These are phyloP conservation scores for Xerus rutilus DNA, from an alignment of 2,797 vertebrate species.

Conservation along the genomic window DNA sequence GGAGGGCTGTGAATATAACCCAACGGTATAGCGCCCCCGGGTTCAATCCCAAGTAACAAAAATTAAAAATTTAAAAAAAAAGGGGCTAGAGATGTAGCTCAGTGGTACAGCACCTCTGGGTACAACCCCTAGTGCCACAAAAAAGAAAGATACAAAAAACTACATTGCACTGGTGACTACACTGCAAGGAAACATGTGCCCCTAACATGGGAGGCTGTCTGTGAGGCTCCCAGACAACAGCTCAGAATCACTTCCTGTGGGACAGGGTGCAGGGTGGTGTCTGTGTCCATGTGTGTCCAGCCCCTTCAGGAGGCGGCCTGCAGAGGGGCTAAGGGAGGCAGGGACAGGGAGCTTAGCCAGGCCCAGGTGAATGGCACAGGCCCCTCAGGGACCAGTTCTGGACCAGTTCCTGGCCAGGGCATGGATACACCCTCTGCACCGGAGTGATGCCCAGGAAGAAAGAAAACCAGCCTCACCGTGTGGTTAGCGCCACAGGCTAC, in stretches of 20 bases:
- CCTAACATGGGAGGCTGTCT: no score
- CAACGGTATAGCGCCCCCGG: no score
- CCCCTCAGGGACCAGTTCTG: not conserved
- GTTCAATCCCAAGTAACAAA: no score
- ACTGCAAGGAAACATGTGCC: no score
- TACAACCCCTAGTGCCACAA: no score
- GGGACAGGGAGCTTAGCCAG: not conserved
- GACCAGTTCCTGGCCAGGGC: fast-evolving
- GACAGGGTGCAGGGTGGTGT: no score
- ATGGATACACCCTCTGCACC: fast-evolving
- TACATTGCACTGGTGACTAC: no score
- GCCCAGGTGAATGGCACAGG: fast-evolving
- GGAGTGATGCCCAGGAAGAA: fast-evolving
- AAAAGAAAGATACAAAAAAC: no score
- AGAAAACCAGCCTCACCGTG: conserved; percentile 89
- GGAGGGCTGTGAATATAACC: no score
- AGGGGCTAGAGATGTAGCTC: no score
- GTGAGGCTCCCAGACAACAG: not conserved
- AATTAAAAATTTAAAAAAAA: no score
- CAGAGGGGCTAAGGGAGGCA: not conserved
- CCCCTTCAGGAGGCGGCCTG: fast-evolving
- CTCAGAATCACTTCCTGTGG: not conserved
- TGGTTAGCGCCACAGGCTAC: conserved; percentile 96
- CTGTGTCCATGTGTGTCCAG: not conserved
- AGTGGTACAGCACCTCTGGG: no score